Percentiles rank a stretch among this genome's conserved stretches.
These are phyloP conservation scores for Anolis apletophallus DNA, from an alignment of 2,797 vertebrate genomes.

Conservation along the genomic window DNA sequence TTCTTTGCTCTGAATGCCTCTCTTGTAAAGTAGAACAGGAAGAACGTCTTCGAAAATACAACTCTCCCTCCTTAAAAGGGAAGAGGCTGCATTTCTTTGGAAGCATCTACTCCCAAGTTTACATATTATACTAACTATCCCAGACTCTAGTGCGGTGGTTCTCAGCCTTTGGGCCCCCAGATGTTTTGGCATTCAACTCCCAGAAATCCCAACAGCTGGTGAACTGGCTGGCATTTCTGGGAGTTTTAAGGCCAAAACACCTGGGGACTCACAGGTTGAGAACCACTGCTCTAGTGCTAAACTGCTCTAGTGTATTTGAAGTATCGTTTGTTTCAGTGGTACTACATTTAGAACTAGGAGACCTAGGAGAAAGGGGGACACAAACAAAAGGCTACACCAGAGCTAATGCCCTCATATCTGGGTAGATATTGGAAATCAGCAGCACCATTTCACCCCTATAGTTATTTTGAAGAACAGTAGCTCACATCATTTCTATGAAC, in stretches of 20 bases:
- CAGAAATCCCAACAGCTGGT: no score
- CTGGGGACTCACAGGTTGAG: no score
- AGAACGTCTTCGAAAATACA: fast-evolving
- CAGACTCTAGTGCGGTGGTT: not conserved
- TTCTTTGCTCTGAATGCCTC: not conserved
- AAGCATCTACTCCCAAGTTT: not conserved
- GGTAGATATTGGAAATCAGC: not conserved
- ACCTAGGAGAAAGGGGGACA: not conserved
- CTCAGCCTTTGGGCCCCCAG: no score
- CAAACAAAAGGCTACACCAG: not conserved
- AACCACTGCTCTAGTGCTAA: not conserved
- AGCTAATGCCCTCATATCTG: not conserved
- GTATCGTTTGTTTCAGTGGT: not conserved
- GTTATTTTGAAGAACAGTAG: not conserved
- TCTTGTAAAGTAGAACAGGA: not conserved
- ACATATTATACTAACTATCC: not conserved
- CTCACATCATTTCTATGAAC: not conserved
- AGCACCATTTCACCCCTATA: not conserved
- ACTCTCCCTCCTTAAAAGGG: slow-evolving; percentile 18
- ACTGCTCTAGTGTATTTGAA: slow-evolving; percentile 3
- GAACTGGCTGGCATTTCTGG: no score
- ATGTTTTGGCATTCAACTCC: no score
- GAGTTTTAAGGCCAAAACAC: no score
- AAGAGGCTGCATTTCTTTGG: not conserved
- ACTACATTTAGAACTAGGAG: not conserved